Base-by-base conservation (phyloP, 2,113 vertebrate genomes). In the Dasyornis broadbenti region DNA sequence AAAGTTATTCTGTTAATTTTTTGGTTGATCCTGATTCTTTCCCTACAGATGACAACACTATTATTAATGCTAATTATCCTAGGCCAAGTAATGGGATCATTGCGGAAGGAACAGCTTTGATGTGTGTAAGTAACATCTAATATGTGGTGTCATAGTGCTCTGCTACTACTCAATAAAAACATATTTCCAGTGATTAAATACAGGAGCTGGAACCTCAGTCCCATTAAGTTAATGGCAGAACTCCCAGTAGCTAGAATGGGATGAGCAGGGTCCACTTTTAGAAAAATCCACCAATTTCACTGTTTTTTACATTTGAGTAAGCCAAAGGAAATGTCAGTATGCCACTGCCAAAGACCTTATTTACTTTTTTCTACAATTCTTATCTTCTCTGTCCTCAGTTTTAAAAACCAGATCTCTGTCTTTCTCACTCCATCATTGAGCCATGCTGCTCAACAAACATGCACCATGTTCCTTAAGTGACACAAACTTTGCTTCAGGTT, bases 1-100 rank as follows among this genome's bases (percentile, higher is more conserved):
- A 63, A 66, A 77, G 40, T 95, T 78, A 66, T 64, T 91, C 45
- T 92, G 18, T 44, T 72, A 64, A 54, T 71, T 81, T 44, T 75
- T 59, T 70, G n/a, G 69, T 70, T 80, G 72, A 94, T 86, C 70
- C 71, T 49, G 56, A 54, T 59, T 80, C 49, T 42, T 31, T 52
- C 19, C 26, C 52, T 52, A 20, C 23, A 86, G 84, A 89, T 82
- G 92, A 61, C 69, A 95, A 54, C 17, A 49, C 15, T 44, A 7
- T 94, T 89, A 96, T 77, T 86, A 91, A 66, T 86, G 56, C 17
- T 91, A 95, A 97, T 96, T 94, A 96, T 88, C 81, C 52, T 66
- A 83, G 64, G 47, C 82, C 80, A 47, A 80, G 59, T 84, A 72
- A 95, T 54, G 77, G 9, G 35, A 71, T 91, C 76, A 86, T 27